These are phyloP conservation scores for Ochropleura plecta DNA, from an alignment of 2,888 invertebrate species.

Conservation along the genomic window DNA sequence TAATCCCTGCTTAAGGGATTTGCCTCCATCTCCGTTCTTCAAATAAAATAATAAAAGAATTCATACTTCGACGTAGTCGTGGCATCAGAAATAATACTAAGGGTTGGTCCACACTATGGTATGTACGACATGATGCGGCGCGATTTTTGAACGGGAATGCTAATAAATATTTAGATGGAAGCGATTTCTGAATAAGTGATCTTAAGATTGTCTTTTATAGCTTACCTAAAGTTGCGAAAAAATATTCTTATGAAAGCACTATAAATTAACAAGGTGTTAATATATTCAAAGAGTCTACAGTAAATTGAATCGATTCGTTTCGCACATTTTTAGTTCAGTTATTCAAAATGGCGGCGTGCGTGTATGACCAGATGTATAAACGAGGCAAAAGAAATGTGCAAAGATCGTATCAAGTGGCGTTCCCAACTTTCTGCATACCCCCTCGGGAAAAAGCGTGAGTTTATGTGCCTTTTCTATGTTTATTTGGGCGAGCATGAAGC, in stretches of 20 bases:
- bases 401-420: too few relatives aligned
- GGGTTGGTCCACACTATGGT: constrained; percentile 5
- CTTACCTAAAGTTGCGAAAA: not conserved
- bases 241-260: not conserved
- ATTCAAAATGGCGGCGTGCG: not conserved
- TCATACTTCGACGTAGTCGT: constrained; percentile 47
- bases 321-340: not conserved
- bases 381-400: too few relatives aligned
- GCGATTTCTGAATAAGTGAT: constrained; percentile 38
- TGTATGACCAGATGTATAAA: not conserved
- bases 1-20: constrained; percentile 62
- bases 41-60: constrained; percentile 66
- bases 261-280: not conserved
- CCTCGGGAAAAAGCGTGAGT: too few relatives aligned
- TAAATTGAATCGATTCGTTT: not conserved
- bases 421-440: too few relatives aligned
- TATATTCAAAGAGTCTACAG: not conserved
- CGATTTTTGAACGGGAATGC: not conserved
- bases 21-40: constrained; percentile 52
- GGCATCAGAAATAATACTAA: constrained; percentile 35
- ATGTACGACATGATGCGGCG: not conserved
- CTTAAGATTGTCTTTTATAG: constrained; percentile 11
- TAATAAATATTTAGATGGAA: constrained; percentile 9
- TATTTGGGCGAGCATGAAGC: too few relatives aligned
- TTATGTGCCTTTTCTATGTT: too few relatives aligned